Percentiles rank a stretch among this genome's conserved stretches.
These are phyloP conservation scores for Linnaemya tessellans DNA, from an alignment of 2,888 invertebrate species.

Conservation along the genomic window DNA sequence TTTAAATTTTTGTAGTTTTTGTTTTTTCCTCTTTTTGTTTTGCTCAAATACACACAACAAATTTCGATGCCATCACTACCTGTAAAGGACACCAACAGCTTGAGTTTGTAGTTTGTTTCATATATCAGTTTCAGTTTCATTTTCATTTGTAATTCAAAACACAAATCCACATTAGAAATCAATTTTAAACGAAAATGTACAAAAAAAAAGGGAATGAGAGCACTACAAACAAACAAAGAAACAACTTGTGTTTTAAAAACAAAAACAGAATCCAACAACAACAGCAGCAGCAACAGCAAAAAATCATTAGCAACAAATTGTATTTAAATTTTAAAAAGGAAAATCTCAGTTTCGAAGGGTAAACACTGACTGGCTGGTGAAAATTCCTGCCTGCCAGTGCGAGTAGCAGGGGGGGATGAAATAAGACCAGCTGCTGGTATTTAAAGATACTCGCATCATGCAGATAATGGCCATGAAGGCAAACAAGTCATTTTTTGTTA, in stretches of 20 bases:
- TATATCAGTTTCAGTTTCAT: constrained; percentile 42
- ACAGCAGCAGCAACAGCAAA: background rate
- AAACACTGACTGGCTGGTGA: background rate
- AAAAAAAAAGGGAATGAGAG: background rate
- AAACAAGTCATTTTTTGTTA: background rate
- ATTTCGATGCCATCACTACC: background rate
- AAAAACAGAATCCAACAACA: background rate
- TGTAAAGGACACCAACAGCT: constrained; percentile 15
- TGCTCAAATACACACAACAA: background rate
- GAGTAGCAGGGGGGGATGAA: background rate
- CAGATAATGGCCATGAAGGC: constrained; percentile 18
- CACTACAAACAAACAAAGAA: background rate
- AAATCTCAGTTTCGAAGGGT: background rate
- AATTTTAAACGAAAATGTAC: constrained; percentile 33
- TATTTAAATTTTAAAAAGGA: constrained; percentile 38
- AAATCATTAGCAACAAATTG: constrained; percentile 36
- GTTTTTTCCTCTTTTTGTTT: background rate
- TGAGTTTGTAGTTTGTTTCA: constrained; percentile 14
- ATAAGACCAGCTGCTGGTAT: background rate
- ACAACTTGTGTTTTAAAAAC: constrained; percentile 18
- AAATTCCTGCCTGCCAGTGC: background rate
- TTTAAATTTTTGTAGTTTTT: background rate
- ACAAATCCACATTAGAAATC: constrained; percentile 58
- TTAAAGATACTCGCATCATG: constrained; percentile 29
- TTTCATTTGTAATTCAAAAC: constrained; percentile 62